Evolutionary conservation across 2,888 invertebrate genomes (phyloP), one percentile per base, ranked within the genome.

Genomic region (Drosophila putrida): DNA sequence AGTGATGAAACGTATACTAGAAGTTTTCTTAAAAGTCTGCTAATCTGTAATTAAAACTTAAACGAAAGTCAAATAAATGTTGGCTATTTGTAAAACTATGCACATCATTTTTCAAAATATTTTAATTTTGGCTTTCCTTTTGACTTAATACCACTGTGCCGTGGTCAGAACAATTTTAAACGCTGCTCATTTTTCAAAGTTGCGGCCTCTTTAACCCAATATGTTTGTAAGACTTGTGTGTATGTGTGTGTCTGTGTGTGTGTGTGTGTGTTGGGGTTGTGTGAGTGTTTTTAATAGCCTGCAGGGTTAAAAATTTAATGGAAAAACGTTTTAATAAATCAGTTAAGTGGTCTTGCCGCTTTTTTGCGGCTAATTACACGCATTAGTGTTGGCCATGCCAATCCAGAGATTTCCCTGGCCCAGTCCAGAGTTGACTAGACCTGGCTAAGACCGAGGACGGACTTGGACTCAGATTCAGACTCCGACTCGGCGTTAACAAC

Each of bases 361-460:
- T 84, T 82, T 86, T 89, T 86, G 89, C 86, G 85, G 89, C 85
- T 86, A 86, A 86, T 86, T 86, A 89, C 89, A 88, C 89, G 89
- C 85, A 86, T 86, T 86, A 86, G 89, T 85, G 87, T 66, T 78
- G 80, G 70, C 83, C 87, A 62, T 61, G 71, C 65, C 54, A 33
- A 70, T 43, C 69, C 63, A 59, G 71, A 41, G 50, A 27, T 33
- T 4, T 25, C 10, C 36, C 47, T 38, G 33, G 10, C 13, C 36
- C 33, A 47, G 33, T 39, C 36, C 31, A 15, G 28, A 59, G 38
- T 20, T 20, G 20, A 20, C 20, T 33, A 43, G 51, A 15, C 27
- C 51, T 25, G 20, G 13, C 41, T 39, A 9, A 13, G 31, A 43
- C 13, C 44, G 47, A 11, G 33, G 28, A 33, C 10, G 11, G 31